Evolutionary conservation across 2,113 vertebrate genomes (phyloP).

Genomic region (Mastomys coucha): DNA sequence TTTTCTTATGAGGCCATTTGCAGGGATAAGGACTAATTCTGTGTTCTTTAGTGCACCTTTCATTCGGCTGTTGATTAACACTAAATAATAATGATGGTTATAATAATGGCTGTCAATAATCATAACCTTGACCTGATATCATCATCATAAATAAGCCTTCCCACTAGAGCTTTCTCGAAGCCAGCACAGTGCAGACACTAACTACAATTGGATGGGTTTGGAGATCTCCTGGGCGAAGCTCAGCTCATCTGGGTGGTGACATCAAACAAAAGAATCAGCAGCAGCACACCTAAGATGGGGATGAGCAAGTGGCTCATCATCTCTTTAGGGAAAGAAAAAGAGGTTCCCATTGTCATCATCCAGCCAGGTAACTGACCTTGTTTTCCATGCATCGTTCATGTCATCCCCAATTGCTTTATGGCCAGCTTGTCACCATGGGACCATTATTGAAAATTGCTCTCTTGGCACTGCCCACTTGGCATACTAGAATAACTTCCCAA

Average conservation of each 20-base stretch:
- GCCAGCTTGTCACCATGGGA: background rate
- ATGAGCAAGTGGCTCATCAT: background rate
- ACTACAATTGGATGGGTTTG: background rate
- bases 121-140: slow-evolving; percentile 29
- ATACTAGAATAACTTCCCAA: background rate
- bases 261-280: background rate
- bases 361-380: slow-evolving; percentile 40
- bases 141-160: slow-evolving; percentile 4
- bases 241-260: background rate
- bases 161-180: background rate
- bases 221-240: background rate
- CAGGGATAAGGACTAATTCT: slow-evolving; percentile 1
- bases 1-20: slow-evolving; percentile 31
- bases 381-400: slow-evolving; percentile 13
- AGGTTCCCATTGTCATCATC: background rate
- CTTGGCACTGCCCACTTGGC: background rate
- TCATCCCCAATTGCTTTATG: slow-evolving; percentile 1
- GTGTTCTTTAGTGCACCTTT: slow-evolving; percentile 39
- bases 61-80: slow-evolving; percentile 13
- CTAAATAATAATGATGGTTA: slow-evolving; percentile 51
- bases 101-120: slow-evolving; percentile 40
- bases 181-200: background rate
- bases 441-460: background rate
- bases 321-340: background rate
- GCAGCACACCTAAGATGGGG: background rate